phyloP scores from a whole-genome alignment of 92 coral and sea anemone genomes.

The Palythoa grandis region DNA sequence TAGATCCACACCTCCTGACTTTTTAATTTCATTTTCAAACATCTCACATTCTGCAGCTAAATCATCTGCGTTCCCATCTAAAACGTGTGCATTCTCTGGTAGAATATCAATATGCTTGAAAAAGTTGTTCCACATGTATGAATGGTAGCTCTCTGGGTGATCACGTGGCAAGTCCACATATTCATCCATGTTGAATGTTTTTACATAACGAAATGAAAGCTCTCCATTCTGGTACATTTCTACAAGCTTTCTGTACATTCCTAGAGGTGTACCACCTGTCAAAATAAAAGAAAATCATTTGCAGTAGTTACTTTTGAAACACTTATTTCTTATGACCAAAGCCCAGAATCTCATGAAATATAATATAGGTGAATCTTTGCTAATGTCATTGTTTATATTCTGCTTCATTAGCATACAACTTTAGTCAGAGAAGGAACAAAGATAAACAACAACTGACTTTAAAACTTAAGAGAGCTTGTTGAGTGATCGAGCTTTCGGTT shows the following conservation, averaged over 20 bases:
- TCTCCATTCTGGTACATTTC: slow-evolving; percentile 89
- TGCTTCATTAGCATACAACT: too few species aligned
- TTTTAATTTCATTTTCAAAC: slow-evolving; percentile 78
- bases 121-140: slow-evolving; percentile 98
- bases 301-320: not conserved
- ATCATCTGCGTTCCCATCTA: slow-evolving; percentile 97
- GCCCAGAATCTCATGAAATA: too few species aligned
- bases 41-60: slow-evolving; percentile 77
- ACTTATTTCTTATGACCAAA: too few species aligned
- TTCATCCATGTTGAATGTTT: slow-evolving; percentile 99
- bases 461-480: too few species aligned
- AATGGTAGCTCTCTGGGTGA: slow-evolving; percentile 97
- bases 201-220: slow-evolving; percentile 91
- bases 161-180: slow-evolving; percentile 96
- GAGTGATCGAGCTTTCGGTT: too few species aligned
- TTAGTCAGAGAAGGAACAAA: too few species aligned
- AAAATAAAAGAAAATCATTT: not conserved
- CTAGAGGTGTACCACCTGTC: slow-evolving; percentile 93
- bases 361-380: too few species aligned
- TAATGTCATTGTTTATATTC: too few species aligned
- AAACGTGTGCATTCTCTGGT: slow-evolving; percentile 89
- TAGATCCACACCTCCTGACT: slow-evolving; percentile 88
- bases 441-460: too few species aligned
- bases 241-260: slow-evolving; percentile 96
- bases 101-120: slow-evolving; percentile 95